Base-by-base conservation (phyloP, 2,888 invertebrate species). In the Dynastes tityus region DNA sequence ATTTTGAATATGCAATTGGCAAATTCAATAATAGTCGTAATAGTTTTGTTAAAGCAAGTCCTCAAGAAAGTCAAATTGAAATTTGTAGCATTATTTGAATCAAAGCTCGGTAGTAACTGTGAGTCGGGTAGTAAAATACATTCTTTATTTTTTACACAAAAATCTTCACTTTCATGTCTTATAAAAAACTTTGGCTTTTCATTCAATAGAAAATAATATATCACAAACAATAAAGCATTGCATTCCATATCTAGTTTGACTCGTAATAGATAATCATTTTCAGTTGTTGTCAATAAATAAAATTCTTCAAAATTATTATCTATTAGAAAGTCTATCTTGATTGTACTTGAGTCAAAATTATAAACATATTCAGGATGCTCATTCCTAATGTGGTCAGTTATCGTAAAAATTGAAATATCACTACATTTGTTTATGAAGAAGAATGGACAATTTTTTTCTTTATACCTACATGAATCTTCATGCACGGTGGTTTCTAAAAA, bases 231-330 rank as follows among this genome's bases (percentile, higher is more conserved):
- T 74, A 74, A 61, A 74, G 9, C 29, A 45, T 63, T 61, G 4
- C n/a, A 13, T 45, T 37, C 45, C 9, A 8, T 2, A 61, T 74
- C 73, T 61, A 74, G 45, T 16, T 74, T 74, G 2, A 49, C 37
- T 22, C 73, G 58, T 22, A 74, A 49, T 29, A 74, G 61, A 61
- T 61, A 74, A 58, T 74, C 45, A 11, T 61, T 13, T 49, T 74
- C 61, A 22, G 45, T 63, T 13, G 40, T 13, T 45, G 61, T 45
- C 16, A 74, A 45, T 61, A 74, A 61, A 63, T 74, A 37, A 61
- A 74, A 74, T 45, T 74, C 73, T 74, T 74, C 63, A n/a, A 74
- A 74, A 27, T 74, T 45, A 45, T 40, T 11, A 5, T 74, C 73
- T 61, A 74, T 61, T 29, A 45, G 45, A 45, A 74, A 74, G 4